Percentiles rank a stretch among this genome's conserved stretches.
phyloP scores from a whole-genome alignment of 64 coral and sea anemone genomes.

The Anthopleura sola region DNA sequence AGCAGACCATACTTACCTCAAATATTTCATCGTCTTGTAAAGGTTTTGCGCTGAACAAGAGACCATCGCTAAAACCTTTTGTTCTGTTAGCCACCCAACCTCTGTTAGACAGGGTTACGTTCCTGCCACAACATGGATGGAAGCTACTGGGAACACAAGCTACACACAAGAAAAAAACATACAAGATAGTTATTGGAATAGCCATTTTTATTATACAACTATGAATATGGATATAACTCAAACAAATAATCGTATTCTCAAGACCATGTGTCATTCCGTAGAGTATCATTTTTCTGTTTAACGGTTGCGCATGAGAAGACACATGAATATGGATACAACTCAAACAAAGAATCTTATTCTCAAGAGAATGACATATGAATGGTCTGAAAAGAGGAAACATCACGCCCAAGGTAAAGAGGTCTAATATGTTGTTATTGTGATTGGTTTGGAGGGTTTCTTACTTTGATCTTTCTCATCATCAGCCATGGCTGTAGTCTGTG shows the following conservation, averaged over 20 bases:
- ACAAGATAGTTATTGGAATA: background rate
- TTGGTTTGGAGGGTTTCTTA: background rate
- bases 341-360: too few relatives aligned
- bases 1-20: conserved; percentile 52
- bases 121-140: conserved; percentile 85
- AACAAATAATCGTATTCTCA: too few relatives aligned
- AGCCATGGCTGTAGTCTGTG: background rate
- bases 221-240: too few relatives aligned
- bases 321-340: too few relatives aligned
- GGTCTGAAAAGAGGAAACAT: too few relatives aligned
- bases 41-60: conserved; percentile 84
- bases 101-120: conserved; percentile 69
- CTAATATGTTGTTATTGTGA: background rate
- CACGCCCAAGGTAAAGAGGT: background rate
- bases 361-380: too few relatives aligned
- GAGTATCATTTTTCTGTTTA: too few relatives aligned
- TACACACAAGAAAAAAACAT: conserved; percentile 10
- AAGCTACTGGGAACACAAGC: conserved; percentile 62
- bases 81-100: conserved; percentile 55
- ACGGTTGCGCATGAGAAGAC: too few relatives aligned
- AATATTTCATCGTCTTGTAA: conserved; percentile 90
- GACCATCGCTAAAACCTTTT: conserved; percentile 60
- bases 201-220: too few relatives aligned
- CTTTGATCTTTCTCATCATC: conserved; percentile 2
- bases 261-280: too few relatives aligned